Conservation (phyloP, 2,113 vertebrate species). For the Thryonomys swinderianus region DNA sequence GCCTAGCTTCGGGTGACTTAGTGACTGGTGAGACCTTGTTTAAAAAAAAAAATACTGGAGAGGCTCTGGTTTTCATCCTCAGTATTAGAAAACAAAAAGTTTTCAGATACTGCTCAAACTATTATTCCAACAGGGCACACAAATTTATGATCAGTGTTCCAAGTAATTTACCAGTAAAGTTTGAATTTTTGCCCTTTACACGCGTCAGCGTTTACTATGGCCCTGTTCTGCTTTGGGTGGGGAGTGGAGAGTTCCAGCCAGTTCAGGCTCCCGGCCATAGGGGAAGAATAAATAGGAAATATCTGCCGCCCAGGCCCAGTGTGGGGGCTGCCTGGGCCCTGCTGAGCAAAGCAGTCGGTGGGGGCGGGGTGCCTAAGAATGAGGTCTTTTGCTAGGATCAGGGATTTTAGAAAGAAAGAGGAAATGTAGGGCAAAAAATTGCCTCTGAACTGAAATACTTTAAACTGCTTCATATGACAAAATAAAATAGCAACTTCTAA, state of each 20-base stretch:
- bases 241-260: too few relatives aligned
- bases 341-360: not conserved
- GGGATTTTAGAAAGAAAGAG: slow-evolving; percentile 65
- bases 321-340: not conserved
- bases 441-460: not conserved
- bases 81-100: not conserved
- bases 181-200: not conserved
- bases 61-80: not conserved
- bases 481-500: not conserved
- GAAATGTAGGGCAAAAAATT: slow-evolving; percentile 37
- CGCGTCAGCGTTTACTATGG: not conserved
- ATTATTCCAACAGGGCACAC: not conserved
- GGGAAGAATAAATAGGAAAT: not conserved
- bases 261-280: too few relatives aligned
- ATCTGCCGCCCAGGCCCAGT: not conserved
- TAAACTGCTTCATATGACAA: not conserved
- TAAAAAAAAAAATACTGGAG: not conserved
- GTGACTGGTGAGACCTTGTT: not conserved
- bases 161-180: not conserved
- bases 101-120: not conserved
- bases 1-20: not conserved
- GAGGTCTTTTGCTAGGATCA: slow-evolving; percentile 60
- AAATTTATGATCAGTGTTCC: not conserved
- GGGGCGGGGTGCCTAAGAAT: not conserved
- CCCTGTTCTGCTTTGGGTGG: not conserved